These are phyloP conservation scores for Lagopus leucura DNA, from an alignment of 2,113 vertebrate species.

Conservation along the genomic window DNA sequence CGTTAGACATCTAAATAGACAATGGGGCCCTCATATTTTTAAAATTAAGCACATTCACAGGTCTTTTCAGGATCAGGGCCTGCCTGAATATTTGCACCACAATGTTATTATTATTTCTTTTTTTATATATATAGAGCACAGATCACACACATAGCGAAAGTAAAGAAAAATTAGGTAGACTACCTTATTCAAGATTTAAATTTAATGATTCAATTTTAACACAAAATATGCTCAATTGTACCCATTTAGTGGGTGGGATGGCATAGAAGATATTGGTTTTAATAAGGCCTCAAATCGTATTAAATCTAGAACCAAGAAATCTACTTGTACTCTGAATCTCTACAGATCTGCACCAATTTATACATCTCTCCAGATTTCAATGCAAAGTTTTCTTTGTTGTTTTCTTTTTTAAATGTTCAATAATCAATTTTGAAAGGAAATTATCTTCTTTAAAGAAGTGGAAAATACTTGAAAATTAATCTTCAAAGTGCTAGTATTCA, in stretches of 20 bases:
- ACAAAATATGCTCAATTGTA: neutral
- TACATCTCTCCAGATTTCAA: neutral
- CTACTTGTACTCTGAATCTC: neutral
- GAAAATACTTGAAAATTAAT: constrained; percentile 19
- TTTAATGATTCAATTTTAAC: constrained; percentile 3
- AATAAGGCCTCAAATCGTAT: neutral
- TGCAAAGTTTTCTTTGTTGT: neutral
- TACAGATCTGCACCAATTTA: neutral
- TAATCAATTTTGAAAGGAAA: neutral
- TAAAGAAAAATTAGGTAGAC: neutral
- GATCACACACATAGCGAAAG: neutral
- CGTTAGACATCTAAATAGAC: constrained; percentile 27
- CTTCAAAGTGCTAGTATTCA: neutral
- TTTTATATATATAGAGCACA: neutral
- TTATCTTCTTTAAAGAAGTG: neutral
- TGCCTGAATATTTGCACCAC: neutral
- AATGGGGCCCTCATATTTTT: neutral
- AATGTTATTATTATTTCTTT: neutral
- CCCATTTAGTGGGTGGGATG: neutral
- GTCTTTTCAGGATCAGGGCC: neutral
- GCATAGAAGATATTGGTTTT: neutral
- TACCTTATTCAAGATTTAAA: neutral
- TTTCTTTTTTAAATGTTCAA: neutral
- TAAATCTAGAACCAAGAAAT: neutral
- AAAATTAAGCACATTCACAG: constrained; percentile 11